Evolutionary conservation across 2,888 invertebrate genomes (phyloP), one percentile per base, ranked within the genome.

Genomic region (Prenolepis imparis): DNA sequence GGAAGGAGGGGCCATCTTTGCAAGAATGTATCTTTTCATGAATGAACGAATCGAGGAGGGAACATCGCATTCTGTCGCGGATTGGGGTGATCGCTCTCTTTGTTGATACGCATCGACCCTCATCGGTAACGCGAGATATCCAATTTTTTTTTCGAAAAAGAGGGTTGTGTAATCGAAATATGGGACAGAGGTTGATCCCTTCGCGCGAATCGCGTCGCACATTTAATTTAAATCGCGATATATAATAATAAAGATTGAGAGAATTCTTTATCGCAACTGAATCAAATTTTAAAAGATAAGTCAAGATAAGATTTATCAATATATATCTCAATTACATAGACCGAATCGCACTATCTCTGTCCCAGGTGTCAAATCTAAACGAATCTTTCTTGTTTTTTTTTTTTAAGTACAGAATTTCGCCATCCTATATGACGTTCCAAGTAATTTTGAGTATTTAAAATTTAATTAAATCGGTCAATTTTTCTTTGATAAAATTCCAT

Each of bases 31-130:
- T 87, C 89, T 90, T 87, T 87, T 87, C 84, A 91, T 91, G 91
- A 92, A 91, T 91, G 90, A 90, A 91, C 85, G 86, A 88, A 90
- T 90, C 90, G 88, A 91, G 83, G 86, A 88, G 82, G 84, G 85
- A 87, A 86, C 85, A 84, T 67, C 66, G 63, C 75, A 73, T 78
- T 86, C 83, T 75, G 28, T 28, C 44, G 78, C 24, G 70, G 83
- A 80, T 52, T 70, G 21, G 21, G 66, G 36, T 18, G 44, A 44
- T 61, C 70, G 8, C 9, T n/a, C 70, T 24, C 55, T 67, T 67
- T 55, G 55, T 77, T 39, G 75, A 66, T 39, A 75, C 66, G 39
- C 39, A 48, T 11, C 21, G 21, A 63, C 9, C 44, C 15, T 9
- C 48, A 28, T 74, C 41, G 44, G 8, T 52, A 18, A 21, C 12